Conservation (phyloP, 2,888 invertebrate species). For the Stenichneumon culpator region DNA sequence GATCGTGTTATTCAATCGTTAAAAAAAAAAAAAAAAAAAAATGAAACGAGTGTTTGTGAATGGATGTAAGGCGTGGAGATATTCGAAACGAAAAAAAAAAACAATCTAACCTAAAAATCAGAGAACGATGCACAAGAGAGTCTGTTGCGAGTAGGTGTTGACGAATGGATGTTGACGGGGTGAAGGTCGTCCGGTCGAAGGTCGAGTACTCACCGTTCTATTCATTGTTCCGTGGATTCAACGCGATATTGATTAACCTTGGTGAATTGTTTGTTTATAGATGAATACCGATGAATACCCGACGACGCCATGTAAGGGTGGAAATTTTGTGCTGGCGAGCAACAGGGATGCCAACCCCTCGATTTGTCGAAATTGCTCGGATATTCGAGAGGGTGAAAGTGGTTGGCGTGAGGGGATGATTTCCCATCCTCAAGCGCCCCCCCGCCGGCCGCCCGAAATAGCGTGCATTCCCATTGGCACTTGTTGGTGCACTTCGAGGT, state of each 20-base stretch:
- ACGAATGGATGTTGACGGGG: not conserved
- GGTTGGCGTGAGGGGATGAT: constrained; percentile 30
- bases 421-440: not conserved
- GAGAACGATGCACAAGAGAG: constrained; percentile 40
- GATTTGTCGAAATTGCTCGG: constrained; percentile 28
- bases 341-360: constrained; percentile 74
- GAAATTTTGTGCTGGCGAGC: constrained; percentile 49
- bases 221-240: constrained; percentile 73
- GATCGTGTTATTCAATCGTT: too few species aligned
- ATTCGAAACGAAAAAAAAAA: not conserved
- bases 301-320: constrained; percentile 44
- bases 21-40: too few species aligned
- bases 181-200: constrained; percentile 32
- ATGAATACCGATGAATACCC: not conserved
- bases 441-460: constrained; percentile 13
- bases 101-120: constrained; percentile 66
- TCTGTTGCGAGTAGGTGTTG: not conserved
- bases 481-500: not conserved
- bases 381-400: constrained; percentile 20
- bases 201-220: constrained; percentile 74
- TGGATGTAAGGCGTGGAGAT: not conserved
- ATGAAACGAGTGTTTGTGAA: not conserved
- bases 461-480: constrained; percentile 7
- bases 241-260: constrained; percentile 17
- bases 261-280: constrained; percentile 56